phyloP scores from a whole-genome alignment of 2,113 vertebrate genomes.

The Morone chrysops region DNA sequence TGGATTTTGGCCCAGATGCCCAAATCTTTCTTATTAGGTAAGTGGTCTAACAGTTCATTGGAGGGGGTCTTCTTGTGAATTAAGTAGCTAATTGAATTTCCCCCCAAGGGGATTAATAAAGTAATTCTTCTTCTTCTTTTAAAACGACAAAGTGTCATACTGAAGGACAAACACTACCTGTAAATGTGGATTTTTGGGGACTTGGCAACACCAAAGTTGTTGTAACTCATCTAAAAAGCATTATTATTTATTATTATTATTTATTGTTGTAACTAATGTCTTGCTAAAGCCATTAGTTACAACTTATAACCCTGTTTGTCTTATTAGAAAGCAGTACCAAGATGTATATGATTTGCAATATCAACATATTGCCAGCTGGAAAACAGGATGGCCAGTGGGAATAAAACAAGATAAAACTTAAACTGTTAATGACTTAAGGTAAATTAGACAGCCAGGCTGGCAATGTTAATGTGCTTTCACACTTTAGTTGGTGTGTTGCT shows the following conservation, averaged over 20 bases:
- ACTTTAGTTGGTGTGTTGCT: not conserved
- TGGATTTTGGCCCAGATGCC: not conserved
- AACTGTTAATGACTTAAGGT: slow-evolving; percentile 11
- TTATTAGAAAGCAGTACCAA: not conserved
- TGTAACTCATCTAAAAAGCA: not conserved
- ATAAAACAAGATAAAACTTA: not conserved
- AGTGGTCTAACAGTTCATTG: not conserved
- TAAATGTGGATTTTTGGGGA: not conserved
- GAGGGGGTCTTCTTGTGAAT: not conserved
- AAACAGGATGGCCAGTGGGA: not conserved
- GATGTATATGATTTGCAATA: not conserved
- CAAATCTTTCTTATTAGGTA: not conserved
- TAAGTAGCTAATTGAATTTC: not conserved
- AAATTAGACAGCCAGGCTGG: slow-evolving; percentile 1
- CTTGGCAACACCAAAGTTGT: not conserved
- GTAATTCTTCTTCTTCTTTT: no score
- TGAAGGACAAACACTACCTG: not conserved
- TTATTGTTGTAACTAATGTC: not conserved
- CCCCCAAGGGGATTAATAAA: no score
- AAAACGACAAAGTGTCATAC: not conserved
- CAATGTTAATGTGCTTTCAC: slow-evolving; percentile 16
- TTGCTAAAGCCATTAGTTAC: not conserved
- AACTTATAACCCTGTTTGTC: not conserved
- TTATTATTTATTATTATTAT: no score
- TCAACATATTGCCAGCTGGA: not conserved